Base-by-base conservation (phyloP, 2,888 invertebrate genomes). In the Xestobium rufovillosum region DNA sequence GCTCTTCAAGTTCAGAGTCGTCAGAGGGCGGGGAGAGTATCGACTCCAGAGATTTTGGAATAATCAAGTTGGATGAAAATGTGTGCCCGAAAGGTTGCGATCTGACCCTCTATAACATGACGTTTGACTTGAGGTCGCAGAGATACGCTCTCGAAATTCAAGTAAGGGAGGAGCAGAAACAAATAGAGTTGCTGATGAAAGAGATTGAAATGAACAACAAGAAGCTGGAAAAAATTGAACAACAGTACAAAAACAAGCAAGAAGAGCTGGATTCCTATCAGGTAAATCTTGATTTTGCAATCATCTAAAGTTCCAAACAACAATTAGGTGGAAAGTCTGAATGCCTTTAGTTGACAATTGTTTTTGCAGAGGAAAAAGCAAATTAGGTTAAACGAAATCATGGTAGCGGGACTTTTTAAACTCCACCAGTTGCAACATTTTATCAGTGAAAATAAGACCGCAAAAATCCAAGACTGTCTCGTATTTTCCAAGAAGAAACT, bases 81-180 rank as follows among this genome's bases (percentile, higher is more conserved):
- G 63, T 78, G 6, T 84, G 84, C 45, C 87, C 86, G 0, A 68
- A 73, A 14, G 84, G 79, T 0, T 80, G 83, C 45, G 83, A 85
- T 34, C 67, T 61, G 17, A 69, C 73, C 0, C 59, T 82, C n/a
- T 87, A 77, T 53, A 75, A 83, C 19, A 63, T 74, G 47, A 76
- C 83, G 2, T 80, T 83, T 49, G 65, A 70, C 8, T 60, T 82
- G 50, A 69, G 86, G 32, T 60, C 71, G 14, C 69, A 73, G 39
- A 71, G 80, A 70, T 75, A 62, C 30, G 43, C 32, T 28, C 46
- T 73, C 2, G 85, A 86, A 57, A 71, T 74, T 51, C 59, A 68
- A 3, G 71, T 81, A 33, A 64, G 68, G 41, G 78, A 81, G 26
- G 66, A 73, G 44, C 69, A 72, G 30, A 72, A 67, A 28, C 49